Base-by-base conservation (phyloP, 2,113 vertebrate genomes). In the Thinocorus orbignyianus region DNA sequence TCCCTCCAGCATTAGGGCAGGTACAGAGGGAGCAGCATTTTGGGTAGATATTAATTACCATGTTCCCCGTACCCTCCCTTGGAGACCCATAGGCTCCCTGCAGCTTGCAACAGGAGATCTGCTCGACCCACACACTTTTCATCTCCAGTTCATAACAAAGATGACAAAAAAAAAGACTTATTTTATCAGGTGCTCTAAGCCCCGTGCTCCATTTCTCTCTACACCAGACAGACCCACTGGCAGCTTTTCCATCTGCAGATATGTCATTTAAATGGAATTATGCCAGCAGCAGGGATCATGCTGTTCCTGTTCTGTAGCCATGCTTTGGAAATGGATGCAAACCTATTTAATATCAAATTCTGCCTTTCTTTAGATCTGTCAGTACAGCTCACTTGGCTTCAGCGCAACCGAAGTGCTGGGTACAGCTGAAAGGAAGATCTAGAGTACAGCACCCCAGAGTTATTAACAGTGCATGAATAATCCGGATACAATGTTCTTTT, bases 391-490 rank as follows among this genome's bases (percentile, higher is more conserved):
- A 92, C 82, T 80, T 74, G 81, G 90, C 66, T 92, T 94, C 78
- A 70, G 76, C 16, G 4, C 46, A 73, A 12, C 81, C 76, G 91
- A 92, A 92, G 71, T 9, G 35, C 81, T 61, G 84, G 62, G 61
- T 81, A 62, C 49, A 85, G 58, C 70, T 49, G 62, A 78, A 77
- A 69, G 78, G 41, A 54, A 57, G 82, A 91, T 51, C 37, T 62
- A 48, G 87, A 88, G 39, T 46, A 85, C n/a, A 81, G 57, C 65
- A 52, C 68, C 85, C 74, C 1, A 0, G 41, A 88, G 35, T 90
- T 90, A 96, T 86, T 88, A 96, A 68, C 88, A 77, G 74, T 11
- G 55, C 81, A 81, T 92, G 79, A 96, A 96, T 96, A 96, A 97
- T 88, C 51, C 6, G 13, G 81, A 62, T 77, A 94, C 68, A 90